Percentiles rank a stretch among this genome's conserved stretches.
Conservation (phyloP, 2,797 vertebrate species). For the Borostomias antarcticus region DNA sequence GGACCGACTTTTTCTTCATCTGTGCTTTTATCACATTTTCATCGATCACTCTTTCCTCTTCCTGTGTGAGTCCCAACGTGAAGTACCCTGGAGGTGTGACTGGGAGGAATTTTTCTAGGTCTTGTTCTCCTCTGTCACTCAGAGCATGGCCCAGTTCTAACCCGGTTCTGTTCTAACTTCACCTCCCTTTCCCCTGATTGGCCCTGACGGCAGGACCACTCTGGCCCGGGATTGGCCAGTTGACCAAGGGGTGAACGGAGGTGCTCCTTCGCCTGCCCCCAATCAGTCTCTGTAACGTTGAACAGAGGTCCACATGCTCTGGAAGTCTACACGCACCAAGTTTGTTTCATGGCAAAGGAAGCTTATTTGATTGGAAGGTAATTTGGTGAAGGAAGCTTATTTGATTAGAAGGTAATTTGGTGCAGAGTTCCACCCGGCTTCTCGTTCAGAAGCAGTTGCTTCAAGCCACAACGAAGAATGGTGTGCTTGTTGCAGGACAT, state of each 20-base stretch:
- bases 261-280: constrained; percentile 25
- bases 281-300: constrained; percentile 37
- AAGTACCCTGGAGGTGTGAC: no score
- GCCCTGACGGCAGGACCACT: not conserved
- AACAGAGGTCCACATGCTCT: constrained; percentile 46
- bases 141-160: not conserved
- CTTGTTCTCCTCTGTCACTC: not conserved
- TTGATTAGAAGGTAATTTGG: no score
- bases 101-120: no score
- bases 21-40: no score
- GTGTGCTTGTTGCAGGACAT: constrained; percentile 34
- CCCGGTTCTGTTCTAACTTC: not conserved
- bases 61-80: no score
- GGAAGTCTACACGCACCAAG: constrained; percentile 27
- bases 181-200: not conserved
- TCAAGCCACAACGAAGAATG: constrained; percentile 36
- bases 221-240: not conserved
- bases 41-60: no score
- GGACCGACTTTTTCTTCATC: no score
- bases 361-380: constrained; percentile 59
- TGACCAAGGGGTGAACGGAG: constrained; percentile 13
- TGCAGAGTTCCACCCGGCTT: constrained; percentile 9
- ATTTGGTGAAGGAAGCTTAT: constrained; percentile 40
- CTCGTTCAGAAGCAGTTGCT: constrained; percentile 30
- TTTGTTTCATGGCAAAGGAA: constrained; percentile 39